phyloP scores from a whole-genome alignment of 2,113 vertebrate species.

The Cygnus buccinator region DNA sequence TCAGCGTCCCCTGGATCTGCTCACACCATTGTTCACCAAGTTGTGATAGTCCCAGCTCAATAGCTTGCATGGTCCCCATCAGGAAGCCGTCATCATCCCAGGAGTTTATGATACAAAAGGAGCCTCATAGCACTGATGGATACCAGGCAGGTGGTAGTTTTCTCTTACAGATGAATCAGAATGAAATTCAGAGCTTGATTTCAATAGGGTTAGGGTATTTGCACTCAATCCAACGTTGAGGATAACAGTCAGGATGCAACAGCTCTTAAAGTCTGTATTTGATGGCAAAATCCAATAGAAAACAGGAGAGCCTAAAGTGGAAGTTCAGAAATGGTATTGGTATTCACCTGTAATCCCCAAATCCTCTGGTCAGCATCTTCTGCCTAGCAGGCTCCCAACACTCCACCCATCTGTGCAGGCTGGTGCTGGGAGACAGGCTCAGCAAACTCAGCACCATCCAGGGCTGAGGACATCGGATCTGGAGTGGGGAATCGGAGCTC shows the following conservation, averaged over 20 bases:
- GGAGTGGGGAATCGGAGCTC: background rate
- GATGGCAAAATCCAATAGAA: background rate
- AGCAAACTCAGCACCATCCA: background rate
- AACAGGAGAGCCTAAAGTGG: background rate
- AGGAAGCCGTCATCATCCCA: background rate
- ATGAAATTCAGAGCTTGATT: background rate
- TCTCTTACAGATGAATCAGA: background rate
- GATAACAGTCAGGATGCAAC: background rate
- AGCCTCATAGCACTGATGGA: background rate
- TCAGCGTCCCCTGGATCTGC: background rate
- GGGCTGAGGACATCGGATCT: background rate
- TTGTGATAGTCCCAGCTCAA: background rate
- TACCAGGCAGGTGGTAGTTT: background rate
- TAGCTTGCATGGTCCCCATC: background rate
- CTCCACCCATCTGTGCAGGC: background rate
- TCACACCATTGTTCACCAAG: rapidly evolving
- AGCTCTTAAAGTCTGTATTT: background rate
- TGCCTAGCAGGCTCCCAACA: background rate
- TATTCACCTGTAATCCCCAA: background rate
- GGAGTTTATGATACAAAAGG: background rate
- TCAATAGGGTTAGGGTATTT: background rate
- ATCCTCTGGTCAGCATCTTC: background rate
- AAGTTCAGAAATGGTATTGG: background rate
- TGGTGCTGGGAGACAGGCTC: background rate
- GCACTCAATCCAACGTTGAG: background rate